Conservation (phyloP, 1,140 invertebrate species). For the Megalonaias nervosa region DNA sequence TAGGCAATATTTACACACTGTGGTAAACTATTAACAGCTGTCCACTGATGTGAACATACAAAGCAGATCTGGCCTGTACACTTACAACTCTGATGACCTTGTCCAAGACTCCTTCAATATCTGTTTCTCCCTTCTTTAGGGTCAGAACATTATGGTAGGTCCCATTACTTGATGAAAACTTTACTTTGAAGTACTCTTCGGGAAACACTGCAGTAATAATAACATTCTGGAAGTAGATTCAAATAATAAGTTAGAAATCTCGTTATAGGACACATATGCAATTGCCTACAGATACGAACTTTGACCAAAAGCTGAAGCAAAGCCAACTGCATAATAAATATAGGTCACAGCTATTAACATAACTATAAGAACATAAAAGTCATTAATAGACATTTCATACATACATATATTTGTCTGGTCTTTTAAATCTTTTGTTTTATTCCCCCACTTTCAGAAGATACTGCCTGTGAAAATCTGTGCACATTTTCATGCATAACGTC, state of each 20-base stretch:
- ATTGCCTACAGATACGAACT: not conserved
- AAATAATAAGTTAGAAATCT: constrained; percentile 15
- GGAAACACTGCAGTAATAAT: constrained; percentile 78
- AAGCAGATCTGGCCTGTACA: not conserved
- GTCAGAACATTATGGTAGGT: constrained; percentile 81
- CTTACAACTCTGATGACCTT: constrained; percentile 70
- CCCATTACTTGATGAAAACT: constrained; percentile 80
- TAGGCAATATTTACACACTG: too few species aligned
- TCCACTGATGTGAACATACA: too few species aligned
- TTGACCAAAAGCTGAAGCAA: not conserved
- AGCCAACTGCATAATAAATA: not conserved
- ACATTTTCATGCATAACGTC: too few species aligned
- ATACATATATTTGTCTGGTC: too few species aligned
- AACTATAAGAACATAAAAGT: not conserved
- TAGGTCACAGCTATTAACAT: not conserved
- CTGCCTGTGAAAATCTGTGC: too few species aligned
- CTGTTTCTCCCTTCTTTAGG: constrained; percentile 74
- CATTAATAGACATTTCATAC: not conserved
- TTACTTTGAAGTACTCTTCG: constrained; percentile 77
- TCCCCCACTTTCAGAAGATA: too few species aligned
- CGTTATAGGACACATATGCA: not conserved
- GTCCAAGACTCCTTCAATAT: constrained; percentile 75
- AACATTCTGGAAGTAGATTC: constrained; percentile 71
- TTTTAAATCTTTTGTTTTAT: too few species aligned
- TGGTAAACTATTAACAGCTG: too few species aligned